A percentile compares a stretch with the other conserved stretches of the same genome.
Evolutionary conservation across 2,888 invertebrate species (phyloP).

Genomic region (Leucophenga montana): DNA sequence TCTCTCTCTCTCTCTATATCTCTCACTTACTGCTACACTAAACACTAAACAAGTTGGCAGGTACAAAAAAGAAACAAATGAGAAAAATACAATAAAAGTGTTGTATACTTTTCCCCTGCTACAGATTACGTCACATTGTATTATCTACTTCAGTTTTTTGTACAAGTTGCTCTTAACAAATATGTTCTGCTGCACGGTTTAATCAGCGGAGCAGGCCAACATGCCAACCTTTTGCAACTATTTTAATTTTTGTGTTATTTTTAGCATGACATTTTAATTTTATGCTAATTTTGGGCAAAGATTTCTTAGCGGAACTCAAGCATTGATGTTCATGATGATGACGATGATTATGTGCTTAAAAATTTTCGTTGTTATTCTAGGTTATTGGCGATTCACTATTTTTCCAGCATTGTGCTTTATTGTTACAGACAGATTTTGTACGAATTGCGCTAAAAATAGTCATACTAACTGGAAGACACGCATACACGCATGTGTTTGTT

Average conservation of each 20-base stretch:
- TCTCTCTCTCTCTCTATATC: slow-evolving; percentile 11
- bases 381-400: no score
- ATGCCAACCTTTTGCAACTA: slow-evolving; percentile 2
- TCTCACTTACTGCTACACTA: neutral
- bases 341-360: neutral
- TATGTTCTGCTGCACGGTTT: neutral
- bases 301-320: neutral
- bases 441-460: no score
- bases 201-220: neutral
- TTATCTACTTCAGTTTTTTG: slow-evolving; percentile 2
- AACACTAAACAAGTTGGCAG: no score
- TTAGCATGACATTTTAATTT: slow-evolving; percentile 35
- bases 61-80: no score
- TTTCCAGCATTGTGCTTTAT: no score
- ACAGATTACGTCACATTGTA: slow-evolving; percentile 15
- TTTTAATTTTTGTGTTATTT: slow-evolving; percentile 31
- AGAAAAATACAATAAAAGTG: no score
- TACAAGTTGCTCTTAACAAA: neutral
- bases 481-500: neutral
- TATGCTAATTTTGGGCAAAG: slow-evolving; percentile 26
- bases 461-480: slow-evolving; percentile 13
- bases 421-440: no score
- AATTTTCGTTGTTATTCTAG: no score
- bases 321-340: no score
- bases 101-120: neutral